Evolutionary conservation across 2,797 vertebrate genomes (phyloP).

Genomic region (Amniataba percoides): DNA sequence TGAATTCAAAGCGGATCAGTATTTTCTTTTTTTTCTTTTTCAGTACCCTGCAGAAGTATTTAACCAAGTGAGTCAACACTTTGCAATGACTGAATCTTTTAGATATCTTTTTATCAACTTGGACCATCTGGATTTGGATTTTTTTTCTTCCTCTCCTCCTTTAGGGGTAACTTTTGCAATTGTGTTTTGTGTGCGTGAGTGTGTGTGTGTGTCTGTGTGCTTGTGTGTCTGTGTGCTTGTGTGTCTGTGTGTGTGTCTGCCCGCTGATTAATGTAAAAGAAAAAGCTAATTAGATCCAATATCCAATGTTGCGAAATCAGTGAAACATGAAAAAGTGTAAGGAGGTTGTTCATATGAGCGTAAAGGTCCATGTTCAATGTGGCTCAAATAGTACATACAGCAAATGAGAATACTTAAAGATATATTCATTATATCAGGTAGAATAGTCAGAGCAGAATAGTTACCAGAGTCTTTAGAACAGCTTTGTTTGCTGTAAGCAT

Average conservation of each 20-base stretch:
- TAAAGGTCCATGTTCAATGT: too few relatives aligned
- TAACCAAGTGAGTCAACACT: slow-evolving; percentile 21
- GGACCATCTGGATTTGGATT: slow-evolving; percentile 29
- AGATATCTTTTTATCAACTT: slow-evolving; percentile 33
- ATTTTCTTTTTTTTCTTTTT: neutral
- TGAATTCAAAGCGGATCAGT: slow-evolving; percentile 13
- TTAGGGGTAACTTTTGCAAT: neutral
- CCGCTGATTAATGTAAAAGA: neutral
- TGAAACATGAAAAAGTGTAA: neutral
- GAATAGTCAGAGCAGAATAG: too few relatives aligned
- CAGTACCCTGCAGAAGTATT: slow-evolving; percentile 14
- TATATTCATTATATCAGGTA: too few relatives aligned
- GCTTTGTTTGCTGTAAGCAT: too few relatives aligned
- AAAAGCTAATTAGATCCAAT: neutral
- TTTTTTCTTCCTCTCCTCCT: slow-evolving; percentile 9
- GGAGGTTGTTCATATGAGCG: neutral
- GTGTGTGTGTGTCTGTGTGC: too few relatives aligned
- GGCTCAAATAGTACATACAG: neutral
- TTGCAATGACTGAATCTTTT: slow-evolving; percentile 25
- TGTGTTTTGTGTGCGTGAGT: neutral
- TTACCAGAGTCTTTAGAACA: too few relatives aligned
- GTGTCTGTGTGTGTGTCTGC: neutral
- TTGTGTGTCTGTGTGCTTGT: too few relatives aligned
- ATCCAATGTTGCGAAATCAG: neutral
- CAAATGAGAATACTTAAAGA: neutral